phyloP scores from a whole-genome alignment of 1,140 invertebrate genomes.

The Eciton burchellii region DNA sequence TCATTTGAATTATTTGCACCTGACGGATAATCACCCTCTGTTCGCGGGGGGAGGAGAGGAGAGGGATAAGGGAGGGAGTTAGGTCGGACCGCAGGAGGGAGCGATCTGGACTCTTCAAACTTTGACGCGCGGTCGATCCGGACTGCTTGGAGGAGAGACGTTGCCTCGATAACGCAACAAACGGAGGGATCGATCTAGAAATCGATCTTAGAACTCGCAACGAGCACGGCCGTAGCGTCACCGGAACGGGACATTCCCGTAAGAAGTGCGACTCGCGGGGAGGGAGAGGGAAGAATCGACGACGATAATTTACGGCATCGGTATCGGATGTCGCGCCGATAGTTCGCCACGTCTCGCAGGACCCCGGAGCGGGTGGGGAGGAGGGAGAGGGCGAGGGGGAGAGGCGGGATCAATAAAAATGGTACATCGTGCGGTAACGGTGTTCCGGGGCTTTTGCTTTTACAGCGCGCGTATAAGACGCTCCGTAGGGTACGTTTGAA shows the following conservation, averaged over 20 bases:
- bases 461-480: not conserved
- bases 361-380: too few species aligned
- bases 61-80: not conserved
- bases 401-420: conserved; percentile 5
- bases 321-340: too few species aligned
- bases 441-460: conserved; percentile 16
- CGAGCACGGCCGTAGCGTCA: too few species aligned
- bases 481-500: conserved; percentile 9
- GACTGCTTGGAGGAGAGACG: not conserved
- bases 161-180: conserved; percentile 1
- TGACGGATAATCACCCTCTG: conserved; percentile 12
- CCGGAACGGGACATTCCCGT: too few species aligned
- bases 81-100: too few species aligned
- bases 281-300: too few species aligned
- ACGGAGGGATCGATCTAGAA: too few species aligned
- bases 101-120: not conserved
- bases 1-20: conserved; percentile 12
- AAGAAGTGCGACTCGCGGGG: too few species aligned
- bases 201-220: too few species aligned
- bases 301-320: too few species aligned
- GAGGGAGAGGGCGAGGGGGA: conserved; percentile 4
- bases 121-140: not conserved
- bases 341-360: too few species aligned
- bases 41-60: not conserved
- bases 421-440: not conserved